Evolutionary conservation across 2,113 vertebrate genomes (phyloP).

Genomic region (Pluvianellus socialis): DNA sequence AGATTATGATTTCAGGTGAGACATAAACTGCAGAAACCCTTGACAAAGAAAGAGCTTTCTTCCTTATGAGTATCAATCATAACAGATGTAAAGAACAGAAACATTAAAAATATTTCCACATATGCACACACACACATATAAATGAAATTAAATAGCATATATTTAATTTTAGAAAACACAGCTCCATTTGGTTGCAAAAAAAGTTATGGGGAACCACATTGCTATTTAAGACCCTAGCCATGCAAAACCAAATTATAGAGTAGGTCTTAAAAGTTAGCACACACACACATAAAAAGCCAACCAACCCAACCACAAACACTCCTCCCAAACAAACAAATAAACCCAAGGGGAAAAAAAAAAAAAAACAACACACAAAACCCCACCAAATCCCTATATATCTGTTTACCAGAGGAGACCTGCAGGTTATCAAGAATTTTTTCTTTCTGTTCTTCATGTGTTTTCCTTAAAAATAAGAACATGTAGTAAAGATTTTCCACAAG

Average conservation of each 20-base stretch:
- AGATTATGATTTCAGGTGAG: not conserved
- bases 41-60: not conserved
- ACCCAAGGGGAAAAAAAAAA: not conserved
- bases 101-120: not conserved
- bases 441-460: not conserved
- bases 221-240: fast-evolving
- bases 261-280: not conserved
- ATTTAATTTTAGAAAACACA: not conserved
- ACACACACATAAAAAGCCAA: not conserved
- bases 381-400: not conserved
- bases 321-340: fast-evolving
- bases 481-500: not conserved
- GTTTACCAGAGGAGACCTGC: not conserved
- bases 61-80: not conserved
- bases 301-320: not conserved
- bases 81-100: not conserved
- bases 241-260: not conserved
- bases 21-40: not conserved
- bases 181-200: not conserved
- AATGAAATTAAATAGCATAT: not conserved
- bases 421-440: not conserved
- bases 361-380: too few species aligned
- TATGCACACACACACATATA: not conserved
- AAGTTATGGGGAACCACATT: not conserved
- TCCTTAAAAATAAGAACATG: not conserved